Percentiles rank a stretch among this genome's conserved stretches.
Conservation (phyloP, 2,888 invertebrate species). For the Chaetogeoica ovagalla region DNA sequence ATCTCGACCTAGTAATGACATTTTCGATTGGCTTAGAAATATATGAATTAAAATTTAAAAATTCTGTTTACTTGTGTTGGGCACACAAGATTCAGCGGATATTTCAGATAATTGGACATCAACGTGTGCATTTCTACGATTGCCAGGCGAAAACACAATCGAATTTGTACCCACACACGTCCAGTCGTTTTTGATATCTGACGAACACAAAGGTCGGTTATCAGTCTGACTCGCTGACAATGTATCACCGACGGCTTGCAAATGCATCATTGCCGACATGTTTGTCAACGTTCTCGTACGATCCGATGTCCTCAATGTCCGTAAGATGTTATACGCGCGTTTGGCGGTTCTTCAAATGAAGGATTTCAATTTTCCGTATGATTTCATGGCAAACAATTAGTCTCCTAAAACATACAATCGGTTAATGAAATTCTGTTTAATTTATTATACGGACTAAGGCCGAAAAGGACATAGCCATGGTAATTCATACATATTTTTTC, state of each 20-base stretch:
- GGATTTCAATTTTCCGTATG: constrained; percentile 63
- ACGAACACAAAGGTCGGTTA: constrained; percentile 32
- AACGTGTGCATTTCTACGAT: background rate
- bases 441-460: too few relatives aligned
- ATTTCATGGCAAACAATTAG: too few relatives aligned
- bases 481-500: too few relatives aligned
- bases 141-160: background rate
- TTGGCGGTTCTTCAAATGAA: constrained; percentile 72
- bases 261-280: constrained; percentile 55
- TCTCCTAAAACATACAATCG: too few relatives aligned
- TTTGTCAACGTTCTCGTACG: too few relatives aligned
- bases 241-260: background rate
- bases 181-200: background rate
- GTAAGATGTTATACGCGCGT: constrained; percentile 66
- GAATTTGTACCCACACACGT: background rate
- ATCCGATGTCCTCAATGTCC: too few relatives aligned
- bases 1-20: too few relatives aligned
- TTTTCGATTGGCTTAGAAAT: too few relatives aligned
- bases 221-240: background rate
- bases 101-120: constrained; percentile 17
- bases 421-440: too few relatives aligned
- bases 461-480: too few relatives aligned
- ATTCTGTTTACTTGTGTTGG: constrained; percentile 37
- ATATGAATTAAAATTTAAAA: background rate
- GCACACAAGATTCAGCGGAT: constrained; percentile 20